Percentiles rank a stretch among this genome's conserved stretches.
phyloP scores from a whole-genome alignment of 2,797 vertebrate species.

The Pitangus sulphuratus region DNA sequence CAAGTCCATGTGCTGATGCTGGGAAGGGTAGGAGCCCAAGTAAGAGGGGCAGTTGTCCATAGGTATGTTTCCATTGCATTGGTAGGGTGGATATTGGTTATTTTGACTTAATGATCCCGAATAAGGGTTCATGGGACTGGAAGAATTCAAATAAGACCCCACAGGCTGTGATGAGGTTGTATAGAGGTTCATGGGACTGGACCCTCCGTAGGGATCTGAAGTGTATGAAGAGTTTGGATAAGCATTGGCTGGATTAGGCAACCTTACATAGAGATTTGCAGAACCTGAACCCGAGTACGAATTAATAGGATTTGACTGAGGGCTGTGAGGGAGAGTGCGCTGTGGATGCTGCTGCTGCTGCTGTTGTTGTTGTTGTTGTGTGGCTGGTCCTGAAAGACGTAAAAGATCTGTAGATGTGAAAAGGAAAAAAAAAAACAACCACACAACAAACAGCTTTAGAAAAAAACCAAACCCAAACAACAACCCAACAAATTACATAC shows the following conservation, averaged over 20 bases:
- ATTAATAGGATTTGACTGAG: slow-evolving; percentile 77
- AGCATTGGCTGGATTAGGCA: slow-evolving; percentile 79
- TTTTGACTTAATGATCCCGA: slow-evolving; percentile 78
- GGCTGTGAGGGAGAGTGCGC: slow-evolving; percentile 71
- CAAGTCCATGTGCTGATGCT: slow-evolving; percentile 87
- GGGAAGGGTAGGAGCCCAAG: slow-evolving; percentile 81
- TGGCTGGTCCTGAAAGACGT: slow-evolving; percentile 74
- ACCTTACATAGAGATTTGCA: slow-evolving; percentile 81
- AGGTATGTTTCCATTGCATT: slow-evolving; percentile 88
- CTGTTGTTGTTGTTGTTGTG: slow-evolving; percentile 46
- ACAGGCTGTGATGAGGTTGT: slow-evolving; percentile 80
- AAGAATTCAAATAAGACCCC: slow-evolving; percentile 88
- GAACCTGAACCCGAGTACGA: slow-evolving; percentile 81
- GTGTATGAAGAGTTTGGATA: slow-evolving; percentile 85
- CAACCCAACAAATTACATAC: background rate
- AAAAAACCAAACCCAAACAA: background rate
- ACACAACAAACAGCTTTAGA: background rate
- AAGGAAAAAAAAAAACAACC: slow-evolving; percentile 11
- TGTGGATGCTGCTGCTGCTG: slow-evolving; percentile 55
- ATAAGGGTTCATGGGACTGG: slow-evolving; percentile 82
- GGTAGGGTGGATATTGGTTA: slow-evolving; percentile 85
- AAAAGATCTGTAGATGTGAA: slow-evolving; percentile 73
- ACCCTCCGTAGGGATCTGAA: slow-evolving; percentile 81
- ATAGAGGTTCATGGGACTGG: slow-evolving; percentile 82
- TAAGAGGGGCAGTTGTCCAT: slow-evolving; percentile 85